phyloP scores from a whole-genome alignment of 2,113 vertebrate species.

The Notothenia rossii region DNA sequence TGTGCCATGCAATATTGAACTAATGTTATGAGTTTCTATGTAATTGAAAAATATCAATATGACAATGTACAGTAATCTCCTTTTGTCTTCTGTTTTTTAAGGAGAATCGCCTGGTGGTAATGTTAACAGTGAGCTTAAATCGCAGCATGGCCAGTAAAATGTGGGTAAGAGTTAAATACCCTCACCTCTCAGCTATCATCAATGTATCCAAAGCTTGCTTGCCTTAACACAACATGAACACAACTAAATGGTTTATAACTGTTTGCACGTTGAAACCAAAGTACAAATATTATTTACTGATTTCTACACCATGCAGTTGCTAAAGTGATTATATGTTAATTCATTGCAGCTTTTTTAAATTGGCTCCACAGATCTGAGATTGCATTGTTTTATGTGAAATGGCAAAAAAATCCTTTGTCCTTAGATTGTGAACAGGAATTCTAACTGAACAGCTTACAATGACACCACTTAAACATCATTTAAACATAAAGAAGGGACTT shows the following conservation, averaged over 20 bases:
- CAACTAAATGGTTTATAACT: slow-evolving; percentile 8
- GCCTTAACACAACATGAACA: neutral
- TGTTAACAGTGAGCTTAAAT: slow-evolving; percentile 6
- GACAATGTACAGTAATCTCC: slow-evolving; percentile 22
- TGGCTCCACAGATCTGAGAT: neutral
- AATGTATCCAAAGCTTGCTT: slow-evolving; percentile 20
- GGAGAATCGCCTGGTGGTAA: slow-evolving; percentile 11
- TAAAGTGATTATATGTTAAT: neutral
- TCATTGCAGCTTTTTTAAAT: neutral
- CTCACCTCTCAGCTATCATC: slow-evolving; percentile 1
- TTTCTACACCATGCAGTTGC: neutral
- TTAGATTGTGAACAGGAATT: slow-evolving; percentile 18
- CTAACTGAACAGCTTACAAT: neutral
- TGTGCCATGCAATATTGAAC: too few relatives aligned
- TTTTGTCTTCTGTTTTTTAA: slow-evolving; percentile 28
- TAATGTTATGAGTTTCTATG: too few relatives aligned
- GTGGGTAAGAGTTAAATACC: slow-evolving; percentile 3
- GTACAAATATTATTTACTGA: slow-evolving; percentile 1
- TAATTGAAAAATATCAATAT: neutral
- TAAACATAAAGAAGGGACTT: slow-evolving; percentile 18
- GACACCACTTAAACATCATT: slow-evolving; percentile 20
- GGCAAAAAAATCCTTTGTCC: neutral
- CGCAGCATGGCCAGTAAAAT: neutral
- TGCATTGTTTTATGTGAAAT: neutral
- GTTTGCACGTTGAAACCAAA: neutral